These are phyloP conservation scores for Cephus sareptanus DNA, from an alignment of 2,888 invertebrate genomes.

Conservation along the genomic window DNA sequence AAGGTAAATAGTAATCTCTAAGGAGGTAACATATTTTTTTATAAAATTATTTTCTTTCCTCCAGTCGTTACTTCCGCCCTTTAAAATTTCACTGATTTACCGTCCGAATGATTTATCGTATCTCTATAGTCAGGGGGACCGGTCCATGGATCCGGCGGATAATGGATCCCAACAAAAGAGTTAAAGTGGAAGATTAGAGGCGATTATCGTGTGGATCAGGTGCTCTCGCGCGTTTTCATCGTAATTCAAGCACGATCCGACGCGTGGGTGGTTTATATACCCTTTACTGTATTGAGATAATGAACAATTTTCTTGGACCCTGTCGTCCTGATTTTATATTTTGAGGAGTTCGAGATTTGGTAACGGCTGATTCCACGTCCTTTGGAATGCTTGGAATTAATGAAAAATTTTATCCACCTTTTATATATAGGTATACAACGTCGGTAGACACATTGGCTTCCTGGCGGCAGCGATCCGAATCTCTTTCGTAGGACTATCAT, in stretches of 20 bases:
- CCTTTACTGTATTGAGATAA: constrained; percentile 38
- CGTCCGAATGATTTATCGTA: constrained; percentile 57
- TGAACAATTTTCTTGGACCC: constrained; percentile 31
- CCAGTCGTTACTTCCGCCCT: constrained; percentile 46
- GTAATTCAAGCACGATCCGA: constrained; percentile 56
- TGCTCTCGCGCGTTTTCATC: constrained; percentile 54
- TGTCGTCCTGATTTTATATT: neutral
- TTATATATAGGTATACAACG: neutral
- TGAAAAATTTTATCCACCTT: neutral
- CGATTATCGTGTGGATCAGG: constrained; percentile 63
- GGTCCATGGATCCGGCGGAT: constrained; percentile 25
- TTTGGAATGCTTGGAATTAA: neutral
- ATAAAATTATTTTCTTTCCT: neutral
- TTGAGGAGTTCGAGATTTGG: neutral
- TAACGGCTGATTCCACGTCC: neutral
- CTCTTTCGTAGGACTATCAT: constrained; percentile 55
- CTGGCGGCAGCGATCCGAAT: constrained; percentile 14
- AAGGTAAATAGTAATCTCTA: neutral
- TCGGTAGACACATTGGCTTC: neutral
- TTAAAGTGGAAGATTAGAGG: constrained; percentile 66
- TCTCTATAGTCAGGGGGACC: constrained; percentile 25
- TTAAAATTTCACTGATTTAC: constrained; percentile 53
- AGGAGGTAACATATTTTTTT: neutral
- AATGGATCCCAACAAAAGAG: constrained; percentile 51
- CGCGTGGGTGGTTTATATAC: constrained; percentile 59